Evolutionary conservation across 2,888 invertebrate genomes (phyloP).

Genomic region (Dione vanillae): DNA sequence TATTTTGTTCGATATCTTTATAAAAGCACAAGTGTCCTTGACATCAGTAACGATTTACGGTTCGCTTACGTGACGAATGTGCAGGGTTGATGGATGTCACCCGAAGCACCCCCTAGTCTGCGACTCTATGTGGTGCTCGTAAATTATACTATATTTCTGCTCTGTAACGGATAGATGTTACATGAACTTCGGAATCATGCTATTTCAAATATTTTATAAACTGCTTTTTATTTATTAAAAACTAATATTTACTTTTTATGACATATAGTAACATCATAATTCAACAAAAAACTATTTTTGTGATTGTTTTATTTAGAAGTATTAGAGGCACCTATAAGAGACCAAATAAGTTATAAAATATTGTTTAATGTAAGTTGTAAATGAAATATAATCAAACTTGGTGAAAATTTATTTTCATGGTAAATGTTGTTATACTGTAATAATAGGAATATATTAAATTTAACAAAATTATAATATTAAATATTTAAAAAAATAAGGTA

Average conservation of each 20-base stretch:
- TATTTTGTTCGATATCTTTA: conserved; percentile 37
- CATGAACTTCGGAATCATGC: conserved; percentile 3
- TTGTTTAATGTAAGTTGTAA: too few species aligned
- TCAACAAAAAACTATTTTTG: too few species aligned
- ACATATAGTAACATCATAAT: neutral
- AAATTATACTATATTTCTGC: conserved; percentile 38
- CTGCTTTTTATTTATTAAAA: neutral
- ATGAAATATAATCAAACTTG: too few species aligned
- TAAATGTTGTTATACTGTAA: too few species aligned
- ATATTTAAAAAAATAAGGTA: too few species aligned
- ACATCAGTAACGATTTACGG: conserved; percentile 50
- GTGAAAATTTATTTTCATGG: too few species aligned
- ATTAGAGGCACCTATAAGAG: too few species aligned
- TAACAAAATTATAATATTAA: too few species aligned
- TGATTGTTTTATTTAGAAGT: neutral
- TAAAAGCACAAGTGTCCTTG: conserved; percentile 36
- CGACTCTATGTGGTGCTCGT: conserved; percentile 37
- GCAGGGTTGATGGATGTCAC: conserved; percentile 55
- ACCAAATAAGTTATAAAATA: too few species aligned
- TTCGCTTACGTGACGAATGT: conserved; percentile 54
- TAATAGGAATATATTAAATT: too few species aligned
- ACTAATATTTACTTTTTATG: neutral
- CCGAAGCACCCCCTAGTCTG: conserved; percentile 42
- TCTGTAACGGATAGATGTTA: conserved; percentile 2
- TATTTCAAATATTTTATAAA: neutral